Conservation (phyloP, 2,888 invertebrate genomes). For the Macroteleia sp. region DNA sequence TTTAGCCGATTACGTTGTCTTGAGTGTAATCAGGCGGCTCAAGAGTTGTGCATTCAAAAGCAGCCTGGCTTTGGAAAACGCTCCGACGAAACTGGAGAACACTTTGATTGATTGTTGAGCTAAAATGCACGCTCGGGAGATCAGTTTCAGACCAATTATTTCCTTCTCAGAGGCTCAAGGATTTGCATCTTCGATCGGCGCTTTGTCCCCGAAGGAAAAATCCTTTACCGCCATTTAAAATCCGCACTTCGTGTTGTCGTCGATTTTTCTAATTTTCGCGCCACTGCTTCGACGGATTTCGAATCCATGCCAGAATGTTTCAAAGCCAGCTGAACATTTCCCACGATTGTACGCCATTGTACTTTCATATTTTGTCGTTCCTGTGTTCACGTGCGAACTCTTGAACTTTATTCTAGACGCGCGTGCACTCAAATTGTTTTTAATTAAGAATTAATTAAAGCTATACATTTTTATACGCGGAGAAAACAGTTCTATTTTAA, state of each 20-base stretch:
- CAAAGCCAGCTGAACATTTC: constrained; percentile 51
- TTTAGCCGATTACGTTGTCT: constrained; percentile 69
- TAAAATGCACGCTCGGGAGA: constrained; percentile 50
- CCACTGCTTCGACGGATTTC: constrained; percentile 19
- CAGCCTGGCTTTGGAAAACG: constrained; percentile 46
- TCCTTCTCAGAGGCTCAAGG: constrained; percentile 31
- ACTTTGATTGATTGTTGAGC: constrained; percentile 57
- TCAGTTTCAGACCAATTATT: constrained; percentile 56
- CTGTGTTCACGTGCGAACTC: constrained; percentile 20
- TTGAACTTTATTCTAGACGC: constrained; percentile 29
- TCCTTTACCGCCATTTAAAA: constrained; percentile 16
- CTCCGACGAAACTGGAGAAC: constrained; percentile 37
- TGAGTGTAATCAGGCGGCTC: constrained; percentile 60
- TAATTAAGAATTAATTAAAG: constrained; percentile 47
- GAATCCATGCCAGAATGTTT: constrained; percentile 48
- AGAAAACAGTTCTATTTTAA: too few species aligned
- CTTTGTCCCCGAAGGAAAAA: constrained; percentile 40
- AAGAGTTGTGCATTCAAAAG: constrained; percentile 50
- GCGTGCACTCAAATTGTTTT: constrained; percentile 21
- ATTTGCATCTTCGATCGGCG: constrained; percentile 52
- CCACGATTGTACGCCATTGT: constrained; percentile 39
- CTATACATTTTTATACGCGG: too few species aligned
- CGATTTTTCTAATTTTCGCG: constrained; percentile 33
- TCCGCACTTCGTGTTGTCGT: background rate
- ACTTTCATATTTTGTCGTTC: constrained; percentile 37